These are phyloP conservation scores for Chauna torquata DNA, from an alignment of 2,113 vertebrate species.

Conservation along the genomic window DNA sequence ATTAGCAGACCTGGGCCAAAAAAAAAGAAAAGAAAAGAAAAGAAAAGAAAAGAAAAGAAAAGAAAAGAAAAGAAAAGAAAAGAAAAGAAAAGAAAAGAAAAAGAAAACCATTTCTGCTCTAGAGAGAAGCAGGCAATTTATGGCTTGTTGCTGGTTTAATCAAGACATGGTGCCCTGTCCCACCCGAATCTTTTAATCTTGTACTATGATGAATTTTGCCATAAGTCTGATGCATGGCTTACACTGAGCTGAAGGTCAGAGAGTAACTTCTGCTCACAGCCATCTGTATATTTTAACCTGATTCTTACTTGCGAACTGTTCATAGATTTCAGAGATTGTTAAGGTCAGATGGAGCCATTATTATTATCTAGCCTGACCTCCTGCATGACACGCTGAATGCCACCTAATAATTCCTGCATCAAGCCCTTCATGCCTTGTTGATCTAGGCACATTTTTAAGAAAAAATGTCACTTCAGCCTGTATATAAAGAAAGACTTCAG, in stretches of 20 bases:
- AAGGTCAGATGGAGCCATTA: neutral
- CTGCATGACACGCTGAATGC: neutral
- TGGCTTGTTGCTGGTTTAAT: slow-evolving; percentile 16
- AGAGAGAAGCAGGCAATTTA: neutral
- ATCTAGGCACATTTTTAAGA: neutral
- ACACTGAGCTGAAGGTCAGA: neutral
- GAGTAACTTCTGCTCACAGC: neutral
- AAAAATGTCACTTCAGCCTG: neutral
- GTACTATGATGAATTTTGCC: neutral
- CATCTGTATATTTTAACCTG: neutral
- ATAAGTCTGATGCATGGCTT: neutral
- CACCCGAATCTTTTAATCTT: neutral
- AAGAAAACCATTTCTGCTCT: neutral
- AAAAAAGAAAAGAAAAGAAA: accelerated
- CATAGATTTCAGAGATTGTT: neutral
- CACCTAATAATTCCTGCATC: neutral
- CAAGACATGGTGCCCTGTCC: neutral
- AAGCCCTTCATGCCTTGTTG: neutral
- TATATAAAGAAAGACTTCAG: neutral
- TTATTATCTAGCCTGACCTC: neutral
- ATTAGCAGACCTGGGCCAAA: neutral
- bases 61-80: too few species aligned
- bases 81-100: accelerated
- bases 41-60: accelerated
- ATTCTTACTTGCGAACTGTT: neutral